Percentiles rank a stretch among this genome's conserved stretches.
These are phyloP conservation scores for Pangasius macronema DNA, from an alignment of 2,797 vertebrate genomes.

Conservation along the genomic window DNA sequence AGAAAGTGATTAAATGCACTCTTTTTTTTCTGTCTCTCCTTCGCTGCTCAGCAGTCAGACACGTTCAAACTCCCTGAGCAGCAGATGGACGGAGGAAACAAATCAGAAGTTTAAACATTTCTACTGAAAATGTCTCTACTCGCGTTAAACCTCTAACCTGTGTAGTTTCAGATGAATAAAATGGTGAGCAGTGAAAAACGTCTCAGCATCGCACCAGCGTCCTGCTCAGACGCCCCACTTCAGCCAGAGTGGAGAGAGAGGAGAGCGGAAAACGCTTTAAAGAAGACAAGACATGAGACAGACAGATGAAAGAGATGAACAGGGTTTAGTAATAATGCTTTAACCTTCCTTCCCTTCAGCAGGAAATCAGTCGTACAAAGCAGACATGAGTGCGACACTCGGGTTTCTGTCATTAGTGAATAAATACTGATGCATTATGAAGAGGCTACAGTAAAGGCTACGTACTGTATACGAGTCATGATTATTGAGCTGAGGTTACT, in stretches of 20 bases:
- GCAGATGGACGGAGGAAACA: neutral
- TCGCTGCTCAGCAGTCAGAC: neutral
- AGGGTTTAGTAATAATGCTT: slow-evolving; percentile 19
- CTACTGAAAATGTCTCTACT: neutral
- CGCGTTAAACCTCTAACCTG: neutral
- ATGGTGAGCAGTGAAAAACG: too few species aligned
- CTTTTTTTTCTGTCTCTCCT: neutral
- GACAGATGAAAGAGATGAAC: neutral
- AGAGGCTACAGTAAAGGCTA: slow-evolving; percentile 59
- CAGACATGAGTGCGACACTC: neutral
- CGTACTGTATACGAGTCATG: slow-evolving; percentile 61
- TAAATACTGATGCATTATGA: slow-evolving; percentile 44
- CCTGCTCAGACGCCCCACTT: too few species aligned
- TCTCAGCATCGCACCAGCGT: too few species aligned
- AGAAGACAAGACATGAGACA: neutral
- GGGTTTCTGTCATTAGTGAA: neutral
- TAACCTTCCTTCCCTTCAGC: slow-evolving; percentile 11
- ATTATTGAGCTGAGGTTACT: slow-evolving; percentile 50
- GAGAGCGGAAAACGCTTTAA: neutral
- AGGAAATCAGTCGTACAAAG: neutral
- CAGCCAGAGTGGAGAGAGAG: neutral
- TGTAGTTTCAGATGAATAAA: neutral
- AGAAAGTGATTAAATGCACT: neutral
- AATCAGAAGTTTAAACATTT: neutral
- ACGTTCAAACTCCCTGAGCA: neutral